Percentiles rank a stretch among this genome's conserved stretches.
phyloP scores from a whole-genome alignment of 2,797 vertebrate genomes.

The Alcedo quadribrachys region DNA sequence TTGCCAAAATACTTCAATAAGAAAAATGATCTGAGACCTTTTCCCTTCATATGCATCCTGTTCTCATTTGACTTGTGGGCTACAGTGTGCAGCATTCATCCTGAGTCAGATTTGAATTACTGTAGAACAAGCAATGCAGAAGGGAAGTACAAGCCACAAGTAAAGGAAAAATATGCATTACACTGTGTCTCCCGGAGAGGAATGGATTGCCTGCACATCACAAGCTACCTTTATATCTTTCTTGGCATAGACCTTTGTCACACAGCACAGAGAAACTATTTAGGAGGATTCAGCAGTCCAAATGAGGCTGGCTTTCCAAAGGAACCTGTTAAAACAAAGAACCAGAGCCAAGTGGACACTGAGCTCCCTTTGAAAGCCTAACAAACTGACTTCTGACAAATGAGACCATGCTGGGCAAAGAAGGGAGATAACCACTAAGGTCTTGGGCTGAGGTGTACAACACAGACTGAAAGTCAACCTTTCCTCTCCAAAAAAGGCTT shows the following conservation, averaged over 20 bases:
- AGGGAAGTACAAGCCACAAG: constrained; percentile 57
- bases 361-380: constrained; percentile 1
- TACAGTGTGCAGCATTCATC: constrained; percentile 52
- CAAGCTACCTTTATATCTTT: constrained; percentile 62
- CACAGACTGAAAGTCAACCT: neutral
- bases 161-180: constrained; percentile 55
- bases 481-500: neutral
- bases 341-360: neutral
- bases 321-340: constrained; percentile 22
- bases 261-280: constrained; percentile 31
- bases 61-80: constrained; percentile 41
- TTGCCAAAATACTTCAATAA: constrained; percentile 52
- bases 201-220: constrained; percentile 50
- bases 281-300: neutral
- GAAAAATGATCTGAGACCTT: constrained; percentile 60
- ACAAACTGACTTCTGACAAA: neutral
- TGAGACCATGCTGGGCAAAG: neutral
- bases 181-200: constrained; percentile 22
- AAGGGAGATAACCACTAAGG: neutral
- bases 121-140: constrained; percentile 41
- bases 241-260: constrained; percentile 51
- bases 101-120: constrained; percentile 53
- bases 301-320: neutral
- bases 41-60: constrained; percentile 20
- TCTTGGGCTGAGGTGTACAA: neutral